phyloP scores from a whole-genome alignment of 1,140 invertebrate species.

The Coptotermes formosanus region DNA sequence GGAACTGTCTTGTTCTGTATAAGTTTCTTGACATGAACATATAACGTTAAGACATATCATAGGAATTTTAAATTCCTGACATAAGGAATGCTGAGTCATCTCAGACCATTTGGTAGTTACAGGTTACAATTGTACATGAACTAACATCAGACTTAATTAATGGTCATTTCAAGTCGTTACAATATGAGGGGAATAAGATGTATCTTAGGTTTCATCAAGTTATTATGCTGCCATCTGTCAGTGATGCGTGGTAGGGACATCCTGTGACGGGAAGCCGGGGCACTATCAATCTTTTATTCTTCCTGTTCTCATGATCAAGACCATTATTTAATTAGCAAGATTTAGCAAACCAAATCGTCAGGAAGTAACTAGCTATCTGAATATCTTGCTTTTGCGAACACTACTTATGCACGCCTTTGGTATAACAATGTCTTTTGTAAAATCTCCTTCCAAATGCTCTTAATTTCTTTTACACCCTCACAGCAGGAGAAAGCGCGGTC shows the following conservation, averaged over 20 bases:
- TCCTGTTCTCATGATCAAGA: neutral
- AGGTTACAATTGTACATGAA: neutral
- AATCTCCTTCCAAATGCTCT: no score
- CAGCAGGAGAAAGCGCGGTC: no score
- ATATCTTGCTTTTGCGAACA: no score
- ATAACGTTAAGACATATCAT: neutral
- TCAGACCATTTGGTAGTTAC: neutral
- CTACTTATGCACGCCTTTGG: no score
- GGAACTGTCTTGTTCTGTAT: neutral
- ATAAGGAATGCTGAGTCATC: neutral
- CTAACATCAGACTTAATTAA: constrained; percentile 14
- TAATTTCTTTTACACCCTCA: no score
- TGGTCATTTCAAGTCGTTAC: neutral
- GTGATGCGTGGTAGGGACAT: neutral
- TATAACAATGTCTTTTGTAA: no score
- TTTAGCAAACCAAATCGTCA: neutral
- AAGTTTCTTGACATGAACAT: neutral
- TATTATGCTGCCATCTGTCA: neutral
- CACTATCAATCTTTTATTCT: neutral
- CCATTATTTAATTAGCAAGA: neutral
- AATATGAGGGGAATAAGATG: neutral
- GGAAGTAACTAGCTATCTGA: no score
- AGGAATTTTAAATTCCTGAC: neutral
- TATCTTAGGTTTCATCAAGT: neutral
- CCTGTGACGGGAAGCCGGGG: neutral